These are phyloP conservation scores for Eumaeus atala DNA, from an alignment of 1,140 invertebrate genomes.

Conservation along the genomic window DNA sequence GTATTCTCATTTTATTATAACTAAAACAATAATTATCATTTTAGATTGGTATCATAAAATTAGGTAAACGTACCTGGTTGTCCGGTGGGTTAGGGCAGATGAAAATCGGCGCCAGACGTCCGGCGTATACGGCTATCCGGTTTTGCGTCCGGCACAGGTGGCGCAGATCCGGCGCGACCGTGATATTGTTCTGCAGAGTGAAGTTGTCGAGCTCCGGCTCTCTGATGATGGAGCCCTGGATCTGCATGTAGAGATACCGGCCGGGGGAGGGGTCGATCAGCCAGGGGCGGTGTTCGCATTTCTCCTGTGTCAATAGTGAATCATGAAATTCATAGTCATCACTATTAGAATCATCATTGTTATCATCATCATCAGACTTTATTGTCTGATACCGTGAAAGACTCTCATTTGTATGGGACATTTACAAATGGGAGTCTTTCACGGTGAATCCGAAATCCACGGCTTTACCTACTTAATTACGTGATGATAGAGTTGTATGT, in stretches of 20 bases:
- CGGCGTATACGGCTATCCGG: constrained; percentile 82
- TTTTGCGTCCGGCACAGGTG: constrained; percentile 81
- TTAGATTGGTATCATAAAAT: too few relatives aligned
- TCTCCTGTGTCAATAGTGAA: constrained; percentile 75
- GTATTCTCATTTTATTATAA: background rate
- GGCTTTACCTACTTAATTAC: too few relatives aligned
- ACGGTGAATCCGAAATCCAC: too few relatives aligned
- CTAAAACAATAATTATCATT: too few relatives aligned
- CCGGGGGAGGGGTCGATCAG: constrained; percentile 83
- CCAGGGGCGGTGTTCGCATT: constrained; percentile 85
- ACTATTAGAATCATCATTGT: background rate
- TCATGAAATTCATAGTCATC: background rate
- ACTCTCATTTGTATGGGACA: too few relatives aligned
- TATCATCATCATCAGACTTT: too few relatives aligned
- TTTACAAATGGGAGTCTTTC: too few relatives aligned
- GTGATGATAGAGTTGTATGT: too few relatives aligned
- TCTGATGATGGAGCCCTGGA: constrained; percentile 77
- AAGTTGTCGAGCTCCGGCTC: constrained; percentile 70
- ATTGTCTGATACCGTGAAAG: too few relatives aligned
- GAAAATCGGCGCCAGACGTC: constrained; percentile 77
- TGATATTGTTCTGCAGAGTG: constrained; percentile 68
- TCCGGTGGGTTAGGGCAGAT: constrained; percentile 80
- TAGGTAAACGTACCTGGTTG: constrained; percentile 57
- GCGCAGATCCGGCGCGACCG: constrained; percentile 64
- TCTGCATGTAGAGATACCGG: constrained; percentile 82